A percentile compares a stretch with the other conserved stretches of the same genome.
These are phyloP conservation scores for Myotis lucifugus DNA, from an alignment of 2,113 vertebrate species.

Conservation along the genomic window DNA sequence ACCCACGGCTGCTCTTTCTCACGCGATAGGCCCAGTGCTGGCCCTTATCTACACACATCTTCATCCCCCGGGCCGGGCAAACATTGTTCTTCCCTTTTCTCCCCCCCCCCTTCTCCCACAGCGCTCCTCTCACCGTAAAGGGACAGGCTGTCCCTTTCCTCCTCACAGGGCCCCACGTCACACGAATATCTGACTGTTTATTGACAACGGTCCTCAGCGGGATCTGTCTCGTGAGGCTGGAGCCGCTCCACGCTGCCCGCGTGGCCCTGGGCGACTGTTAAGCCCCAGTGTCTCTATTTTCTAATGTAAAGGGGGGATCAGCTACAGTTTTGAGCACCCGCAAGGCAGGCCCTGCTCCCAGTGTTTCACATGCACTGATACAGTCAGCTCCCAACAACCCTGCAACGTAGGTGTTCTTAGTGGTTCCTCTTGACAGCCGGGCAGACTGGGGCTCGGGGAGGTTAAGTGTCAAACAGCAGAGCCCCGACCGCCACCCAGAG, in stretches of 20 bases:
- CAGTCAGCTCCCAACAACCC: fast-evolving
- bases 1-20: not conserved
- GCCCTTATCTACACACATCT: fast-evolving
- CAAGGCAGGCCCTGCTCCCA: not conserved
- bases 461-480: not conserved
- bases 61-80: fast-evolving
- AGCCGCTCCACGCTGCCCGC: too few species aligned
- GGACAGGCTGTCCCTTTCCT: not conserved
- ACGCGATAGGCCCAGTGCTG: fast-evolving
- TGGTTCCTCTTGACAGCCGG: not conserved
- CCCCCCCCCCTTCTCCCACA: not conserved
- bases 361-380: fast-evolving
- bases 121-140: not conserved
- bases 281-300: not conserved
- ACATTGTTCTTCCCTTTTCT: not conserved
- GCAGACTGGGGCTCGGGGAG: not conserved
- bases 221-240: not conserved
- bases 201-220: not conserved
- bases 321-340: not conserved
- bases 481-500: not conserved
- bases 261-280: not conserved
- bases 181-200: not conserved
- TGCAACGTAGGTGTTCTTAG: fast-evolving
- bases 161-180: not conserved
- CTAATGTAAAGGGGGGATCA: not conserved